Conservation (phyloP, 2,888 invertebrate genomes). For the Eristalinus aeneus region DNA sequence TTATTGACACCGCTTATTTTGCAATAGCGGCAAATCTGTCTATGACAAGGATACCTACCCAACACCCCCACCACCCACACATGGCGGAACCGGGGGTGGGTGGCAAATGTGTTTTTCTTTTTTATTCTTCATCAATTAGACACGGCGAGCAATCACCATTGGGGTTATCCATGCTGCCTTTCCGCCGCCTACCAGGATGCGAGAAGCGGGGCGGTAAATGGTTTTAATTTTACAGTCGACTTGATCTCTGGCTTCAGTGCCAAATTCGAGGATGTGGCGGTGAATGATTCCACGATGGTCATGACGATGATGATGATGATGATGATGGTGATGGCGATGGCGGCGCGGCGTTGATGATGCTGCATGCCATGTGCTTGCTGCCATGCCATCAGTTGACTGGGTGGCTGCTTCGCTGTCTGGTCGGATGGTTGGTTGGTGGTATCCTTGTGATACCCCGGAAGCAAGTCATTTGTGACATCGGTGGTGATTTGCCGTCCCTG, state of each 20-base stretch:
- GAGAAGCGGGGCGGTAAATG: conserved; percentile 56
- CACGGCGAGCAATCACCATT: conserved; percentile 73
- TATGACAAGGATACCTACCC: conserved; percentile 65
- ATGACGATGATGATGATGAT: conserved; percentile 51
- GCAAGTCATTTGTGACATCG: conserved; percentile 69
- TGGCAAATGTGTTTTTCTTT: conserved; percentile 23
- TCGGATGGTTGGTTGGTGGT: conserved; percentile 42
- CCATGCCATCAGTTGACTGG: conserved; percentile 55
- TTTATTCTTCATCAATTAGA: conserved; percentile 77
- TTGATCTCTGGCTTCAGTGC: conserved; percentile 66
- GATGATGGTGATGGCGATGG: conserved; percentile 50
- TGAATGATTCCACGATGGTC: conserved; percentile 67
- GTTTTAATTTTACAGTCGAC: conserved; percentile 70
- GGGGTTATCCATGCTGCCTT: conserved; percentile 51
- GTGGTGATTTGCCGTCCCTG: conserved; percentile 50
- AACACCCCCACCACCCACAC: conserved; percentile 43
- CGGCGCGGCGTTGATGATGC: conserved; percentile 35
- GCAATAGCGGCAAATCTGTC: conserved; percentile 68
- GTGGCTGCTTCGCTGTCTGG: neutral
- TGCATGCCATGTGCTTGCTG: conserved; percentile 51
- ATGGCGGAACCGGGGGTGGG: conserved; percentile 38
- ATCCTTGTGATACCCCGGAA: conserved; percentile 62
- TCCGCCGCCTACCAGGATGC: conserved; percentile 1
- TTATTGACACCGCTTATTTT: conserved; percentile 70
- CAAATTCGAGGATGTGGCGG: conserved; percentile 68